Evolutionary conservation across 1,140 invertebrate genomes (phyloP).

Genomic region (Bombus polaris): DNA sequence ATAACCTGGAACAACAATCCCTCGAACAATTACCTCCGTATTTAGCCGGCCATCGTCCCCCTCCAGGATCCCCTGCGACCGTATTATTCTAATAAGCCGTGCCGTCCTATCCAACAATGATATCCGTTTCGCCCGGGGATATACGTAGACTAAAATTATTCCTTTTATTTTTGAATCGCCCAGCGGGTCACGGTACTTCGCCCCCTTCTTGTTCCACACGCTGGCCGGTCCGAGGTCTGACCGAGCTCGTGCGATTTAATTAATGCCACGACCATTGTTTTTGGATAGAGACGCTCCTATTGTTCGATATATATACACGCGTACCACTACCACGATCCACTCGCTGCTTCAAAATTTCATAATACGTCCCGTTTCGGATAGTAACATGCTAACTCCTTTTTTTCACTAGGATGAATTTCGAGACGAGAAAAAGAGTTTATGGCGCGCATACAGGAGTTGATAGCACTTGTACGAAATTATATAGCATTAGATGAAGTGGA

Average conservation of each 20-base stretch:
- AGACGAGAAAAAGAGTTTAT: not conserved
- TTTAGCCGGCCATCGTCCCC: slow-evolving; percentile 69
- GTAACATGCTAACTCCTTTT: not conserved
- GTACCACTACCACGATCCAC: not conserved
- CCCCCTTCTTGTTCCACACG: not conserved
- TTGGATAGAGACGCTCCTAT: not conserved
- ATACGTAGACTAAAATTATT: slow-evolving; percentile 46
- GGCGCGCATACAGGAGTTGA: not conserved
- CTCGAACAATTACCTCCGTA: slow-evolving; percentile 78
- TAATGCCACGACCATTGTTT: slow-evolving; percentile 48
- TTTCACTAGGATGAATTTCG: not conserved
- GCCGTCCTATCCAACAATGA: slow-evolving; percentile 64
- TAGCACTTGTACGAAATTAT: too few species aligned
- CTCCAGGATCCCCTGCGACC: slow-evolving; percentile 62
- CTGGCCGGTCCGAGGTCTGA: not conserved
- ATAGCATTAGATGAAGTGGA: too few species aligned
- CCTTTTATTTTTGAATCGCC: slow-evolving; percentile 59
- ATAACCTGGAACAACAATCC: slow-evolving; percentile 80
- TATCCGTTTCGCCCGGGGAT: slow-evolving; percentile 45
- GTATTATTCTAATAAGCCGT: slow-evolving; percentile 79
- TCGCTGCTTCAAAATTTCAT: slow-evolving; percentile 10
- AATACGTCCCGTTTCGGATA: not conserved
- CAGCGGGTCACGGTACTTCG: slow-evolving; percentile 17
- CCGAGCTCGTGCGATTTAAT: slow-evolving; percentile 28
- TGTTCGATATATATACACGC: slow-evolving; percentile 15